Conservation (phyloP, 2,888 invertebrate genomes). For the Orthosia gracilis region DNA sequence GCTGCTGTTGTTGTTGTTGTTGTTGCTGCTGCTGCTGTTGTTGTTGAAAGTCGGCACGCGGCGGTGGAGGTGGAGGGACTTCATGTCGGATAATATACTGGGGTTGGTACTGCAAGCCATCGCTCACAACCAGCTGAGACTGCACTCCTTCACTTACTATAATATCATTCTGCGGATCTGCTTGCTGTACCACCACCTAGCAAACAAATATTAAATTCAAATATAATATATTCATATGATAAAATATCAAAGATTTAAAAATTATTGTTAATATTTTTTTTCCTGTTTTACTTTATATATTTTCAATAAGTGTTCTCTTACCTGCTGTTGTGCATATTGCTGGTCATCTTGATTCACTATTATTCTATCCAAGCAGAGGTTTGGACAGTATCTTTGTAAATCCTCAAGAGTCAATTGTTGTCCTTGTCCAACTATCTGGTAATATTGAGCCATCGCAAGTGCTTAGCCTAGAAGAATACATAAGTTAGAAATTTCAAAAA, state of each 20-base stretch:
- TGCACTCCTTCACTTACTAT: constrained; percentile 89
- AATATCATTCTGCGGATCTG: constrained; percentile 90
- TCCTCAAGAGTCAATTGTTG: constrained; percentile 91
- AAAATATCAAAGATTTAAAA: not conserved
- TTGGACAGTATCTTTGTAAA: constrained; percentile 92
- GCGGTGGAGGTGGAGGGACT: constrained; percentile 79
- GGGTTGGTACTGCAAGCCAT: constrained; percentile 87
- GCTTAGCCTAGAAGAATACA: constrained; percentile 80
- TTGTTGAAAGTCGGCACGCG: constrained; percentile 82
- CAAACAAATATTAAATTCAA: constrained; percentile 29
- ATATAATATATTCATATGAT: constrained; percentile 3
- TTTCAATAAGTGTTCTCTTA: constrained; percentile 60
- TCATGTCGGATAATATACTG: constrained; percentile 89
- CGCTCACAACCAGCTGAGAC: constrained; percentile 85
- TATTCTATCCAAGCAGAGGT: constrained; percentile 90
- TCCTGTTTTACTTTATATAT: not conserved
- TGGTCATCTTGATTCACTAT: constrained; percentile 89
- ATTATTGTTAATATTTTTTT: not conserved
- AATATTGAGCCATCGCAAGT: constrained; percentile 93
- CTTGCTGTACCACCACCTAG: constrained; percentile 90
- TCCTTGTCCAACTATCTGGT: constrained; percentile 92
- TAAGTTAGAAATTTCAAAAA: constrained; percentile 8
- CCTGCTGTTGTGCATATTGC: constrained; percentile 89
- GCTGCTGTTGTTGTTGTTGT: constrained; percentile 76
- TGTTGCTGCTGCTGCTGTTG: constrained; percentile 78